Evolutionary conservation across 2,113 vertebrate species (phyloP), one percentile per base, ranked within the genome.

Genomic region (Ammospiza caudacuta): DNA sequence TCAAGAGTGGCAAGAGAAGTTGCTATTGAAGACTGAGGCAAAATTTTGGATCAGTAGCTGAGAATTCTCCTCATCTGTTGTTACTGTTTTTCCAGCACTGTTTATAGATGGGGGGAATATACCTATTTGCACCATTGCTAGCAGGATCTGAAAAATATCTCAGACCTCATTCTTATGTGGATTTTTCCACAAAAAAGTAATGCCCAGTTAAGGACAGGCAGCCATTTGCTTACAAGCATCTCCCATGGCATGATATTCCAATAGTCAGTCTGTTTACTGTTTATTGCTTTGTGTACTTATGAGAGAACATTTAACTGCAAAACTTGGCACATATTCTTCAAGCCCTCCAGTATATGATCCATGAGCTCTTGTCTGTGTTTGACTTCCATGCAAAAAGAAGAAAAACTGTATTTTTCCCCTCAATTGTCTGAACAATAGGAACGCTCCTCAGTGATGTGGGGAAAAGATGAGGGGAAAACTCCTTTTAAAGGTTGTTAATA

Each of bases 401-500:
- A 29, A 18, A 86, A 83, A 83, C 17, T 91, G 33, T 66, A 58
- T 93, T 96, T 97, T 95, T 80, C 59, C 68, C 8, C 3, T 49
- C 76, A 92, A 75, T 74, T 93, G 41, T 63, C 82, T 87, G 69
- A 96, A 91, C 43, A 90, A 91, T 74, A 92, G 66, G 49, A 96
- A 89, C 4, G 35, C 29, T 94, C 49, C 78, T 96, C 90, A 92
- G 79, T 91, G 93, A 97, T 62, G 39, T 81, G 80, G 35, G 35
- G 35, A 35, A 35, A 93, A 92, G 77, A 70, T 54, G 64, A 87
- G 31, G 49, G 70, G 75, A 94, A 97, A 97, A 89, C 37, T 76
- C 28, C 84, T 87, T 92, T 84, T 95, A 92, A 94, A 92, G 23
- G 28, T 51, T 90, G 74, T 91, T 95, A 96, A 55, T 82, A 86